phyloP scores from a whole-genome alignment of 1,140 invertebrate genomes.

The Orius insidiosus region DNA sequence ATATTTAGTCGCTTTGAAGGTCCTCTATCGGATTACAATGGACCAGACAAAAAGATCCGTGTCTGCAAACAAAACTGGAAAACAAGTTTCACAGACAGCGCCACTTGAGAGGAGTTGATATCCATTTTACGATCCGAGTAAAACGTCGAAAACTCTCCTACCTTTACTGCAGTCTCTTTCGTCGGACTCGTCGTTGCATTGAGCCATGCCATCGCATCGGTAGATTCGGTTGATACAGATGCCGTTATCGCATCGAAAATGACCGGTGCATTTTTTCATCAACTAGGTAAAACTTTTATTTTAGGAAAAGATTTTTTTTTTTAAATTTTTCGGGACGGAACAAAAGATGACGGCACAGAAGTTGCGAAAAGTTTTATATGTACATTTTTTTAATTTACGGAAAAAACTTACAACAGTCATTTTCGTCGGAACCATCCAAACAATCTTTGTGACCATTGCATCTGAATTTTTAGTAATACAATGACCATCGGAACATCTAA shows the following conservation, averaged over 20 bases:
- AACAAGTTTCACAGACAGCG: background rate
- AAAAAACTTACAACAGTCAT: conserved; percentile 19
- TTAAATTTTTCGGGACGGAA: conserved; percentile 1
- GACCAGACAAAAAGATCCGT: too few species aligned
- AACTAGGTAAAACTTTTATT: conserved; percentile 6
- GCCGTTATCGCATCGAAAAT: conserved; percentile 42
- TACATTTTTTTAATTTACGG: background rate
- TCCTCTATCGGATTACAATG: too few species aligned
- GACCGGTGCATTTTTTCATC: conserved; percentile 22
- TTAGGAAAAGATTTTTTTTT: conserved; percentile 4
- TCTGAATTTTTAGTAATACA: conserved; percentile 34
- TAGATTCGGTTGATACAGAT: conserved; percentile 41
- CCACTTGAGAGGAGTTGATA: too few species aligned
- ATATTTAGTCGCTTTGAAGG: too few species aligned
- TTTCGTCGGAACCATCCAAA: conserved; percentile 53
- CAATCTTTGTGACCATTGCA: conserved; percentile 58
- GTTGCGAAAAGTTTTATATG: background rate
- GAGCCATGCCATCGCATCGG: conserved; percentile 40
- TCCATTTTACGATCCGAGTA: too few species aligned
- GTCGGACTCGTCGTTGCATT: conserved; percentile 50
- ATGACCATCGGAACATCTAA: conserved; percentile 33
- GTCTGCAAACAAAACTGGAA: background rate
- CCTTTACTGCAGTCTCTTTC: conserved; percentile 42
- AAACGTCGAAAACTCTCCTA: background rate
- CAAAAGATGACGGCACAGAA: background rate